These are phyloP conservation scores for Synodontis membranacea DNA, from an alignment of 2,113 vertebrate genomes.

Conservation along the genomic window DNA sequence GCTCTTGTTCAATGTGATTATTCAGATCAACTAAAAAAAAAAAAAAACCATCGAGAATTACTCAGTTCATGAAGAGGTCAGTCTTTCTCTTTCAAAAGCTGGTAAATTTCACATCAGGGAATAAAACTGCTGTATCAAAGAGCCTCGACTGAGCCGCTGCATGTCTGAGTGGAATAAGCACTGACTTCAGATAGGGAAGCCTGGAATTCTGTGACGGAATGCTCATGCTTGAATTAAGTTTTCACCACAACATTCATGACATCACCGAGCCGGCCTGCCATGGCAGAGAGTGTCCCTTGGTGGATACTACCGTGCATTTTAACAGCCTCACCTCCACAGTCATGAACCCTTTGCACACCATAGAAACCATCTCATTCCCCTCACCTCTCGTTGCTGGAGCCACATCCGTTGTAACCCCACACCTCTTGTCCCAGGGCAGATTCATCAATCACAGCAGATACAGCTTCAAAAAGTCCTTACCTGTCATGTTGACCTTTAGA, in stretches of 20 bases:
- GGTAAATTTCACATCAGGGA: constrained; percentile 38
- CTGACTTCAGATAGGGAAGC: constrained; percentile 30
- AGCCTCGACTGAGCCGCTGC: constrained; percentile 25
- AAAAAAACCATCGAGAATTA: background rate
- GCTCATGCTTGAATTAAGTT: constrained; percentile 31
- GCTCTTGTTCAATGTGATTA: background rate
- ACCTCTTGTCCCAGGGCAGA: constrained; percentile 27
- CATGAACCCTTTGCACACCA: constrained; percentile 48
- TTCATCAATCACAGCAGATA: too few relatives aligned
- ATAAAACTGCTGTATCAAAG: constrained; percentile 7
- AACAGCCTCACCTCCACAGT: constrained; percentile 35
- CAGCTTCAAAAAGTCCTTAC: too few relatives aligned
- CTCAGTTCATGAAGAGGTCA: background rate
- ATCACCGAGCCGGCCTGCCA: constrained; percentile 24
- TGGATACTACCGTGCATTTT: constrained; percentile 1
- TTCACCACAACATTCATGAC: constrained; percentile 32
- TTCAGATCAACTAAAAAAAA: background rate
- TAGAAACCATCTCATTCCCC: constrained; percentile 41
- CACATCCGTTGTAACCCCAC: constrained; percentile 40
- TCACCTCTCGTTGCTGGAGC: constrained; percentile 50
- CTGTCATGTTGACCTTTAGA: too few relatives aligned
- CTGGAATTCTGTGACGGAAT: constrained; percentile 30
- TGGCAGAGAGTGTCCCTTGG: constrained; percentile 5
- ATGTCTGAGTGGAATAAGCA: constrained; percentile 39
- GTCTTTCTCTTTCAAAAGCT: constrained; percentile 39